Evolutionary conservation across 2,797 vertebrate species (phyloP), one percentile per base, ranked within the genome.

Genomic region (Xiphophorus birchmanni): DNA sequence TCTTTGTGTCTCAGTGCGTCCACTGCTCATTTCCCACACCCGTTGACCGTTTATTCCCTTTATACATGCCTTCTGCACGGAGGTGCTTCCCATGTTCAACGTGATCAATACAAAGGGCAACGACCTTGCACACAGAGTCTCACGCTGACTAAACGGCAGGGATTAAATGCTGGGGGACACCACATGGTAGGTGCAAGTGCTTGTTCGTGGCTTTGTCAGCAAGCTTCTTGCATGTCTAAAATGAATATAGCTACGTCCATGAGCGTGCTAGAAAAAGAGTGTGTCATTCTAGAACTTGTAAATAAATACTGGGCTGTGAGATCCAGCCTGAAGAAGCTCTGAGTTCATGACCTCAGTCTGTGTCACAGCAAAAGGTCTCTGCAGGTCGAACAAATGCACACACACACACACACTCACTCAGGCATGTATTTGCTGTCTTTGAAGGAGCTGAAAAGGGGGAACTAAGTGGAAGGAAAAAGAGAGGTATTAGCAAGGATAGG

Each of bases 71-170:
- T 88, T 73, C 88, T 86, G 87, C 56, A 2, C 89, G 67, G 87
- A 92, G 90, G 87, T 88, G 88, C 86, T 90, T 88, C 89, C 88
- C 78, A 90, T 93, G 88, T 91, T 91, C 87, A 91, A 90, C 89
- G 92, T 88, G 91, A 96, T 95, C 94, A 94, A 95, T 95, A 91
- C 87, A 84, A 87, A 92, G 90, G 87, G 89, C 93, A 94, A 84
- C 79, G 92, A 94, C 93, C 92, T 90, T 90, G 88, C 88, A 92
- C 92, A 90, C 89, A 77, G 81, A 87, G 88, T 82, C 89, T 85
- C 86, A 87, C 79, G 71, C 90, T 88, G 87, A 91, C 88, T 91
- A 90, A 93, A 93, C 84, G 81, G 83, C 82, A 83, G 79, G 90
- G 90, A 91, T 92, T 94, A 94, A 90, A 92, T 87, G 82, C 90